phyloP scores from a whole-genome alignment of 2,888 invertebrate genomes.

The Cloeon dipterum region DNA sequence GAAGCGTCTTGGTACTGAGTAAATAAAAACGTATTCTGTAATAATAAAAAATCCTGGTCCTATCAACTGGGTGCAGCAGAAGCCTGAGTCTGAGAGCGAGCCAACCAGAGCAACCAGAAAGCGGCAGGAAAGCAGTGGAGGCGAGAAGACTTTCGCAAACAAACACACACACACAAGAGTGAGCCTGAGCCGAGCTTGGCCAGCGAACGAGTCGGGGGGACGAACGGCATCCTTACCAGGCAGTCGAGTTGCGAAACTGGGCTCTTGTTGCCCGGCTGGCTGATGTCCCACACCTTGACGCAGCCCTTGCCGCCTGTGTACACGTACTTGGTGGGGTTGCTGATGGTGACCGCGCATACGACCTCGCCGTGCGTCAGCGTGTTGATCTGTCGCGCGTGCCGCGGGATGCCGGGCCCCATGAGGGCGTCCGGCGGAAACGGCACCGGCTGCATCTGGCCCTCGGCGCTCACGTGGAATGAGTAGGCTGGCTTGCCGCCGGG shows the following conservation, averaged over 20 bases:
- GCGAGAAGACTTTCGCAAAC: too few relatives aligned
- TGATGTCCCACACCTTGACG: constrained; percentile 95
- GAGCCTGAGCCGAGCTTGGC: too few relatives aligned
- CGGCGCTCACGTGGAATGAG: constrained; percentile 80
- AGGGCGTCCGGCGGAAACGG: constrained; percentile 88
- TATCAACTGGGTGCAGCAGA: too few relatives aligned
- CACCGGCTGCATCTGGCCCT: constrained; percentile 76
- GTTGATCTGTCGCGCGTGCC: constrained; percentile 79
- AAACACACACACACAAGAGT: too few relatives aligned
- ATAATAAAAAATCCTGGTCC: too few relatives aligned
- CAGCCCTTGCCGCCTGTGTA: constrained; percentile 94
- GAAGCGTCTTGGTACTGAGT: too few relatives aligned
- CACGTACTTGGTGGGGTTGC: constrained; percentile 76
- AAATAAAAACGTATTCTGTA: too few relatives aligned
- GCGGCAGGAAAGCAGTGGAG: too few relatives aligned
- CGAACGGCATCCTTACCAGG: constrained; percentile 53
- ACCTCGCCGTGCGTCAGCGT: constrained; percentile 90
- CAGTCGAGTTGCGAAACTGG: constrained; percentile 85
- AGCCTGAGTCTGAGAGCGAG: too few relatives aligned
- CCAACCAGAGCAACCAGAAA: too few relatives aligned
- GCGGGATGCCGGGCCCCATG: constrained; percentile 78
- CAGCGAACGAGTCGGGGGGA: too few relatives aligned
- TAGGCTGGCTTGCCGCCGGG: constrained; percentile 77
- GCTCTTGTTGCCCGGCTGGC: constrained; percentile 62
- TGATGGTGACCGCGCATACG: constrained; percentile 91